Base-by-base conservation (phyloP, 2,113 vertebrate genomes). In the Argyrosomus japonicus region DNA sequence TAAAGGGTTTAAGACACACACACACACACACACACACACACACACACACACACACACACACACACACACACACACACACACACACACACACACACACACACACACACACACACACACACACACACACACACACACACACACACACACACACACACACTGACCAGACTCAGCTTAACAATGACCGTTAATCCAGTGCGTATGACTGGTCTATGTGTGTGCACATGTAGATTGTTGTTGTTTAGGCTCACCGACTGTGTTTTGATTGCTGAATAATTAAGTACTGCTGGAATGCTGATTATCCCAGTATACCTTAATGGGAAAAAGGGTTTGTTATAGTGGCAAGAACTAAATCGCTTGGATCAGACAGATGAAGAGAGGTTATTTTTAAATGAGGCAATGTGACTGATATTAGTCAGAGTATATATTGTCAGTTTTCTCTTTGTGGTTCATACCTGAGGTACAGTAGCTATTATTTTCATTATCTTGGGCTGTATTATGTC, bases 1-100 rank as follows among this genome's bases (percentile, higher is more conserved):
- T 91, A 68, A 93, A 91, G 87, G 91, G 91, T 94, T 94, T 93
- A 92, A 85, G 47, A 60, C 75, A 82, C 81, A 71, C 61, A 77
- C 77, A 74, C n/a, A 68, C 29, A 70, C 47, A 68, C 62, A 47
- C 77, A 53, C 70, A 74, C 83, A 83, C 68, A 45, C 70, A 57
- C 29, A 40, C 57, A 4, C 77, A 83, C 83, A 71, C 64, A 74
- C 77, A 73, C 27, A 67, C 27, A 69, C 40, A 68, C 61, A 47
- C 79, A 51, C 69, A 70, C 77, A 82, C 80, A 67, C 76, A 72
- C 71, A 51, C 70, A 62, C 45, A 43, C 65, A 27, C 25, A 27
- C 25, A 27, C 25, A 27, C 25, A 27, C 25, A 27, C 25, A 27
- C 25, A 27, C 25, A 27, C 25, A 27, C 25, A 27, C 25, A 27